These are phyloP conservation scores for Rapana venosa DNA, from an alignment of 2,888 invertebrate genomes.

Conservation along the genomic window DNA sequence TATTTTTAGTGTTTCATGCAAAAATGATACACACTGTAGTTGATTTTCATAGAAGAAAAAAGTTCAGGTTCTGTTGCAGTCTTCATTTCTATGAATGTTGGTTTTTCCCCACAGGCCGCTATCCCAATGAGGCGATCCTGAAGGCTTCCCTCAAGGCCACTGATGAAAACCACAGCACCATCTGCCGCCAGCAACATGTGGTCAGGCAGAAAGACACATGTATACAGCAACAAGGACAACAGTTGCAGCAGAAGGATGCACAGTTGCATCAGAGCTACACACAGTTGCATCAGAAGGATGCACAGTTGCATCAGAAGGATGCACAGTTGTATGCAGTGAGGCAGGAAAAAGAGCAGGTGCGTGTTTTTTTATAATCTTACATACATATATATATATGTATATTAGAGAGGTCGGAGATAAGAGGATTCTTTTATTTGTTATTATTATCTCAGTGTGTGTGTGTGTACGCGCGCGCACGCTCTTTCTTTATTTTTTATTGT, in stretches of 20 bases:
- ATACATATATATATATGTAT: too few relatives aligned
- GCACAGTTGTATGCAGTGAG: background rate
- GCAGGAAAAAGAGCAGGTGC: slow-evolving; percentile 9
- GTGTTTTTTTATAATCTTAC: background rate
- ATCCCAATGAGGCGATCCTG: slow-evolving; percentile 47
- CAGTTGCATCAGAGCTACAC: too few relatives aligned
- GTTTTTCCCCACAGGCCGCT: slow-evolving; percentile 41
- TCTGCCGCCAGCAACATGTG: slow-evolving; percentile 48
- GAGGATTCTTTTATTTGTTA: background rate
- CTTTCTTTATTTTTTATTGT: too few relatives aligned
- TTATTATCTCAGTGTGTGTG: background rate
- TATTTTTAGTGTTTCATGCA: too few relatives aligned
- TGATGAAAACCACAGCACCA: slow-evolving; percentile 42
- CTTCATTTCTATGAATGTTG: background rate
- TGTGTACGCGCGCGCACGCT: background rate
- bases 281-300: too few relatives aligned
- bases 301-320: too few relatives aligned
- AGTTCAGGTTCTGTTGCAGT: too few relatives aligned
- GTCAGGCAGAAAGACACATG: slow-evolving; percentile 14
- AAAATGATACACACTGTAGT: too few relatives aligned
- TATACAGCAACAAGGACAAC: background rate
- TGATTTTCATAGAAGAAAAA: too few relatives aligned
- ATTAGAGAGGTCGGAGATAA: background rate
- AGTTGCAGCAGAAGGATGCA: too few relatives aligned
- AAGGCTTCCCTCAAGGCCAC: slow-evolving; percentile 47